phyloP scores from a whole-genome alignment of 2,113 vertebrate species.

The Pygathrix nemaeus region DNA sequence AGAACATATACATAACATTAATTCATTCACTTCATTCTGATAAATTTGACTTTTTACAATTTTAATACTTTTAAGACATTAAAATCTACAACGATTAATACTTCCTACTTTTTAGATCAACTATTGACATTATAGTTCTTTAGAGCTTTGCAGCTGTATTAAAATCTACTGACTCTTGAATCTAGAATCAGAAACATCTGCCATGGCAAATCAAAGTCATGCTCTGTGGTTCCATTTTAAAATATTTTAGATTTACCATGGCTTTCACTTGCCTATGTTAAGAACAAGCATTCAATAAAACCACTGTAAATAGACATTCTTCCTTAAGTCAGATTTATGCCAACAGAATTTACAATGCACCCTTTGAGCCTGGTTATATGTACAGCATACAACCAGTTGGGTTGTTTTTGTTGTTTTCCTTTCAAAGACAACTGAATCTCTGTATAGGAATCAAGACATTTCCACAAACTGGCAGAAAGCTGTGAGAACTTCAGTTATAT shows the following conservation, averaged over 20 bases:
- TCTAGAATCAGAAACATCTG: slow-evolving; percentile 35
- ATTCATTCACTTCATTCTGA: neutral
- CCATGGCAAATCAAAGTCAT: neutral
- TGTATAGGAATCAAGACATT: neutral
- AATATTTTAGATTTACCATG: neutral
- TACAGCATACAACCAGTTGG: neutral
- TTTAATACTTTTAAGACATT: neutral
- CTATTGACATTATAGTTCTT: neutral
- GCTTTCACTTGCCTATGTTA: neutral
- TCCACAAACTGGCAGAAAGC: neutral
- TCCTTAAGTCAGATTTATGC: neutral
- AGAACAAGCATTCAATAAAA: neutral
- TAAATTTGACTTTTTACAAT: neutral
- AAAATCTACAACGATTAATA: neutral
- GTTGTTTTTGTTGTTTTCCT: neutral
- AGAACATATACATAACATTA: neutral
- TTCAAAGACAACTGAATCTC: neutral
- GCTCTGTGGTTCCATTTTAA: neutral
- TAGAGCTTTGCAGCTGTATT: neutral
- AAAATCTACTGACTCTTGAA: slow-evolving; percentile 31
- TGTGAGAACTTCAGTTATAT: neutral
- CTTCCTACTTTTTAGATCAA: neutral
- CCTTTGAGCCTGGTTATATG: neutral
- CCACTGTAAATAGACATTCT: neutral
- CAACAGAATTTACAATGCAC: neutral